Evolutionary conservation across 2,888 invertebrate species (phyloP).

Genomic region (Argyresthia goedartella): DNA sequence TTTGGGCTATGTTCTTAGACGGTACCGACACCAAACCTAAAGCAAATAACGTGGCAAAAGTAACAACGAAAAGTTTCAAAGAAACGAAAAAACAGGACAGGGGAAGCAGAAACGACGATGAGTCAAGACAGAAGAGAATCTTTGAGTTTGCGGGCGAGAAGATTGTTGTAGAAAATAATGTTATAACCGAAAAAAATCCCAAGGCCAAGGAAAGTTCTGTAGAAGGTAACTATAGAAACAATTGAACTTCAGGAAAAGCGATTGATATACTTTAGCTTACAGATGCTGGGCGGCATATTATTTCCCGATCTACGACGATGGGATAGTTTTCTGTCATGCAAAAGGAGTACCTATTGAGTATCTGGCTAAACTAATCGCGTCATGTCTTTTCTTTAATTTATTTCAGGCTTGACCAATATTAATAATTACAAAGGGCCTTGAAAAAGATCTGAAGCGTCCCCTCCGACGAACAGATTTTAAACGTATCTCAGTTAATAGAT

Average conservation of each 20-base stretch:
- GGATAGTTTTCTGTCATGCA: too few relatives aligned
- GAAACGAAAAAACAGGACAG: slow-evolving; percentile 14
- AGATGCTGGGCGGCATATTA: too few relatives aligned
- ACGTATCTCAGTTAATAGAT: too few relatives aligned
- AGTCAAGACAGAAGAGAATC: slow-evolving; percentile 73
- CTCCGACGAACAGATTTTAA: too few relatives aligned
- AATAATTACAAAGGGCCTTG: too few relatives aligned
- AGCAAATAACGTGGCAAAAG: slow-evolving; percentile 16
- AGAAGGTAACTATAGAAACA: not conserved
- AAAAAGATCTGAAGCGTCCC: too few relatives aligned
- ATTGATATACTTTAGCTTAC: too few relatives aligned
- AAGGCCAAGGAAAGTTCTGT: slow-evolving; percentile 28
- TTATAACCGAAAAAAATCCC: slow-evolving; percentile 46
- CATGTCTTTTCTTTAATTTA: not conserved
- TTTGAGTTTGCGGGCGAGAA: slow-evolving; percentile 93
- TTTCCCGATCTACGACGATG: too few relatives aligned
- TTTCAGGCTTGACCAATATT: too few relatives aligned
- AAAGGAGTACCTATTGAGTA: too few relatives aligned
- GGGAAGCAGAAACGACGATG: slow-evolving; percentile 54
- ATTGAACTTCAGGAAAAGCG: not conserved
- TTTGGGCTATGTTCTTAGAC: slow-evolving; percentile 85
- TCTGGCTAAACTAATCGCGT: too few relatives aligned
- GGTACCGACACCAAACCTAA: slow-evolving; percentile 71
- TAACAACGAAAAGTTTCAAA: slow-evolving; percentile 13
- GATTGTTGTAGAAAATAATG: slow-evolving; percentile 65